Conservation (phyloP, 2,888 invertebrate species). For the Cheilosia scutellata region DNA sequence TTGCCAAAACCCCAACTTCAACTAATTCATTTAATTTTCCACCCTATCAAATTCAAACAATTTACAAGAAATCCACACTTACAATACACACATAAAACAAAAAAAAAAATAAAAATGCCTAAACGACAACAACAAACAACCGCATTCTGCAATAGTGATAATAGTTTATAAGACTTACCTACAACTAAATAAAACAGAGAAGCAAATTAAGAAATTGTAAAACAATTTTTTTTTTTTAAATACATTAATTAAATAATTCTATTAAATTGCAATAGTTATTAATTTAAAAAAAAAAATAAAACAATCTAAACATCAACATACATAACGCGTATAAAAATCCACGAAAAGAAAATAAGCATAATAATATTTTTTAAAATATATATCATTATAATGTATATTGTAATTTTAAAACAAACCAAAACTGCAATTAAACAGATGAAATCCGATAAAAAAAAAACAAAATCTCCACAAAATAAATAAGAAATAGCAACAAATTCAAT, state of each 20-base stretch:
- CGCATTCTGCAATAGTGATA: slow-evolving; percentile 84
- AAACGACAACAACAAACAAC: slow-evolving; percentile 75
- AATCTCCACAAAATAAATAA: slow-evolving; percentile 66
- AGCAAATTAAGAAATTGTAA: slow-evolving; percentile 53
- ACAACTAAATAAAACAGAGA: slow-evolving; percentile 69
- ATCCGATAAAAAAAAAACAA: slow-evolving; percentile 64
- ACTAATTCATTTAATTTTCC: background rate
- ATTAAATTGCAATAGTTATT: slow-evolving; percentile 73
- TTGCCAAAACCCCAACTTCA: background rate
- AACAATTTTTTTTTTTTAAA: slow-evolving; percentile 58
- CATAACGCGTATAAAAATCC: slow-evolving; percentile 41
- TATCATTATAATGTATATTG: slow-evolving; percentile 74
- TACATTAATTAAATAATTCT: slow-evolving; percentile 65
- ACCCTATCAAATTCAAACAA: slow-evolving; percentile 61
- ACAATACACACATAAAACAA: slow-evolving; percentile 66
- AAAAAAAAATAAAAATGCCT: slow-evolving; percentile 69
- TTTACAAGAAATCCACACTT: slow-evolving; percentile 53
- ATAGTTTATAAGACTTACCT: slow-evolving; percentile 81
- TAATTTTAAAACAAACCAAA: slow-evolving; percentile 62
- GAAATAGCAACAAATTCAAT: slow-evolving; percentile 76
- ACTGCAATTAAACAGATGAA: slow-evolving; percentile 73
- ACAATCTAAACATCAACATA: slow-evolving; percentile 68
- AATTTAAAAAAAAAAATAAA: slow-evolving; percentile 62
- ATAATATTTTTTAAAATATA: slow-evolving; percentile 72
- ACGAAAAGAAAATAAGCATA: slow-evolving; percentile 61